Evolutionary conservation across 1,140 invertebrate genomes (phyloP), one percentile per base, ranked within the genome.

Genomic region (Tribolium madens): DNA sequence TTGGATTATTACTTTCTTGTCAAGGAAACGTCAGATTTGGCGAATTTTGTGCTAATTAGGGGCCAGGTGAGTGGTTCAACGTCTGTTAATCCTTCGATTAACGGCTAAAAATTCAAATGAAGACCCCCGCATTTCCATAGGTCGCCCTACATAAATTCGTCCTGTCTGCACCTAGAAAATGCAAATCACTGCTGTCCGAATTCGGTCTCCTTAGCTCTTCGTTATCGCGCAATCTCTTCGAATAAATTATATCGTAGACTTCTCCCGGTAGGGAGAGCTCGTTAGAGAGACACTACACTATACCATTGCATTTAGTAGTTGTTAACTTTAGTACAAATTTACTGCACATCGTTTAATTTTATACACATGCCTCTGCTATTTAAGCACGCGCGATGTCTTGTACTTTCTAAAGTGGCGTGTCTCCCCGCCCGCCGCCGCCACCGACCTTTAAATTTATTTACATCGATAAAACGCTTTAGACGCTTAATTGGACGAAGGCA

Each of bases 301-400:
- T 76, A 76, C 73, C 69, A 76, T 76, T 79, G 75, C 75, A 72
- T 79, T 79, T 79, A 79, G 78, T 79, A 79, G 70, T 79, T 76
- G 78, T 79, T 79, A 79, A 79, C 60, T 75, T 76, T 77, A 79
- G 57, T 79, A 79, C 78, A 79, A 79, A 79, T 79, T 79, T 79
- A 79, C 78, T 79, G 78, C 75, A 74, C 75, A 72, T 76, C 70
- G 68, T 79, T 79, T 76, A 73, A 76, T 79, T 79, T 79, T 79
- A 79, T 77, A 57, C 75, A 68, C 71, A 79, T 71, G 48, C 33
- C 21, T 71, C 42, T 46, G 70, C n/a, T 72, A 72, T 71, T 71
- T 72, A 31, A 72, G 70, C 70, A 72, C 70, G 70, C 70, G 70
- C 70, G 70, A 52, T 72, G 33, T 72, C 50, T 47, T 50, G 42